Evolutionary conservation across 2,113 vertebrate genomes (phyloP).

Genomic region (Plecotus auritus): DNA sequence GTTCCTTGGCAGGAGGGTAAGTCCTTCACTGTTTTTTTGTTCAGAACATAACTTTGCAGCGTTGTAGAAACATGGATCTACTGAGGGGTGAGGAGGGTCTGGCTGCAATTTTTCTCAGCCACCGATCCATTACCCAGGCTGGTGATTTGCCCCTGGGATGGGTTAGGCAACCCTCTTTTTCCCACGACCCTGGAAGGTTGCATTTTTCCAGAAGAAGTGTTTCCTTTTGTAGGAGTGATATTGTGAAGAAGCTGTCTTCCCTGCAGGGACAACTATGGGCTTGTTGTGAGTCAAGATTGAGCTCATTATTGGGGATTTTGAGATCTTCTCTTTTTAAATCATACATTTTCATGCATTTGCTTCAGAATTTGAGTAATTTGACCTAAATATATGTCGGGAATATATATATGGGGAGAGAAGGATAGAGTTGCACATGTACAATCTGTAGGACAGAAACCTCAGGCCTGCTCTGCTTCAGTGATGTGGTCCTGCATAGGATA

Average conservation of each 20-base stretch:
- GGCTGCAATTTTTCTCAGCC: background rate
- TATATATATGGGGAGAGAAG: background rate
- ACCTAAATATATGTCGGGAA: background rate
- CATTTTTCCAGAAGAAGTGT: background rate
- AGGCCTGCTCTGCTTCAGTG: background rate
- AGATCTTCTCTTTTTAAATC: background rate
- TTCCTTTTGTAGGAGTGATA: background rate
- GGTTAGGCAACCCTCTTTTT: background rate
- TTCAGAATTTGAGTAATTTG: background rate
- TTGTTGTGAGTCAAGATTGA: background rate
- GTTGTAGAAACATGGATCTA: background rate
- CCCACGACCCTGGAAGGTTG: background rate
- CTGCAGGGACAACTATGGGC: too few species aligned
- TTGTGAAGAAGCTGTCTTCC: background rate
- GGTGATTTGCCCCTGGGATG: background rate
- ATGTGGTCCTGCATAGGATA: rapidly evolving
- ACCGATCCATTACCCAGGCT: background rate
- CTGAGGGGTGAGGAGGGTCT: too few species aligned
- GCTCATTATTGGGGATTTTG: background rate
- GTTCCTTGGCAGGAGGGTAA: constrained; percentile 91
- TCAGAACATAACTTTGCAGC: background rate
- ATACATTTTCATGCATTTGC: background rate
- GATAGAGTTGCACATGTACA: background rate
- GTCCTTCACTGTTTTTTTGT: background rate
- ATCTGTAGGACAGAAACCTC: background rate